A percentile compares a stretch with the other conserved stretches of the same genome.
Conservation (phyloP, 2,888 invertebrate species). For the Pelosia muscerda region DNA sequence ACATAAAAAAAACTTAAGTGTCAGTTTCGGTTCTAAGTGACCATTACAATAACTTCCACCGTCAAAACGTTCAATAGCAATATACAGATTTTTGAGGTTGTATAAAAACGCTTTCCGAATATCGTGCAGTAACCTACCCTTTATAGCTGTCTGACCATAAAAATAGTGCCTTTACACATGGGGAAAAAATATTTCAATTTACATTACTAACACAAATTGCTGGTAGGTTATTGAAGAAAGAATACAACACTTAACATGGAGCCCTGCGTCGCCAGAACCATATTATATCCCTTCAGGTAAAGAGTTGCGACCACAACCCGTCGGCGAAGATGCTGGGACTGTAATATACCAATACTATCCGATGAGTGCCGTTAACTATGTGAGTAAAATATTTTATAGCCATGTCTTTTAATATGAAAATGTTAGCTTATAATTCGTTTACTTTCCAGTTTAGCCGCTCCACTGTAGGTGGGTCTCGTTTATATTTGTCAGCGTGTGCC, state of each 20-base stretch:
- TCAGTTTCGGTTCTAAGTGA: no score
- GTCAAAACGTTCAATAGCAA: no score
- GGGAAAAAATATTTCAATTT: not conserved
- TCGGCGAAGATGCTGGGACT: slow-evolving; percentile 94
- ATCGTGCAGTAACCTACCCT: no score
- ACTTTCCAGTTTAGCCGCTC: slow-evolving; percentile 92
- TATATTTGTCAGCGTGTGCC: slow-evolving; percentile 88
- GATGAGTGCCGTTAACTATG: slow-evolving; percentile 95
- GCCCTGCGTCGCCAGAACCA: slow-evolving; percentile 91
- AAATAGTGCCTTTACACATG: not conserved
- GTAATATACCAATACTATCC: slow-evolving; percentile 95
- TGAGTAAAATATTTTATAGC: slow-evolving; percentile 77
- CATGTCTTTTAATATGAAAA: not conserved
- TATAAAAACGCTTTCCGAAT: no score
- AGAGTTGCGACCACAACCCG: slow-evolving; percentile 94
- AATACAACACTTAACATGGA: slow-evolving; percentile 92
- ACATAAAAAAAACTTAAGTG: no score
- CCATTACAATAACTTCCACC: no score
- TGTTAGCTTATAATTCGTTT: not conserved
- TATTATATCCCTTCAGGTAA: slow-evolving; percentile 93
- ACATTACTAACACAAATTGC: not conserved
- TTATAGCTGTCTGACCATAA: no score
- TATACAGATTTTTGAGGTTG: no score
- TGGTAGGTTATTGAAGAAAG: slow-evolving; percentile 93
- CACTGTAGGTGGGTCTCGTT: slow-evolving; percentile 92